Evolutionary conservation across 2,113 vertebrate genomes (phyloP).

Genomic region (Artemisiospiza belli): DNA sequence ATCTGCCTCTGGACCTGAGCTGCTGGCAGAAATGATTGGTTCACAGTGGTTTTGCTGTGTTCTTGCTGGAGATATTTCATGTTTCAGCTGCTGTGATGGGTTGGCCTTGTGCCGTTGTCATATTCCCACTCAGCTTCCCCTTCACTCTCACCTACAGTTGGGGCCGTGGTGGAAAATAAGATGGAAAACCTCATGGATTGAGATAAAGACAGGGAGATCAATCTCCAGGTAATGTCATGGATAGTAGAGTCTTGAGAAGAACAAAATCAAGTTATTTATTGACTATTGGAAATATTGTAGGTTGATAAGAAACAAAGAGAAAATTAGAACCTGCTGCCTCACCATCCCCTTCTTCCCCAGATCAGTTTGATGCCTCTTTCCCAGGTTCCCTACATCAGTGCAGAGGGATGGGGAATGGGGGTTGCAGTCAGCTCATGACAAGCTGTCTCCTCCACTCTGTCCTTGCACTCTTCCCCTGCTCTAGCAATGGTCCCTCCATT

Average conservation of each 20-base stretch:
- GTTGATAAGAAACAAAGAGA: background rate
- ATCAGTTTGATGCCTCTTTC: background rate
- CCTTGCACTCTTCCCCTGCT: background rate
- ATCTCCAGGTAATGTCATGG: too few relatives aligned
- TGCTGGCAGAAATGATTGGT: too few relatives aligned
- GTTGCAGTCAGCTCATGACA: background rate
- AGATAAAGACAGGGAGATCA: background rate
- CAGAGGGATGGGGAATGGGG: background rate
- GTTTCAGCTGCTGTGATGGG: too few relatives aligned
- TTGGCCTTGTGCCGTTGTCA: background rate
- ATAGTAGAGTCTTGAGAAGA: too few relatives aligned
- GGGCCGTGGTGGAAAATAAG: background rate
- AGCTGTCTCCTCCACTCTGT: background rate
- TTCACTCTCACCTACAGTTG: background rate
- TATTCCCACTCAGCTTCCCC: background rate
- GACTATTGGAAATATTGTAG: too few relatives aligned
- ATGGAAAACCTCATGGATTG: background rate
- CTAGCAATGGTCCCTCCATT: too few relatives aligned
- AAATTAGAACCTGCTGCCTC: background rate
- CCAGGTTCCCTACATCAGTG: background rate
- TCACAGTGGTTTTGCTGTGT: too few relatives aligned
- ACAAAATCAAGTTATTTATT: too few relatives aligned
- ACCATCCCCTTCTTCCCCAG: background rate
- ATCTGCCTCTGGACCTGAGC: too few relatives aligned
- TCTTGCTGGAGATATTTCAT: too few relatives aligned